phyloP scores from a whole-genome alignment of 2,888 invertebrate genomes.

The Bombylius major region DNA sequence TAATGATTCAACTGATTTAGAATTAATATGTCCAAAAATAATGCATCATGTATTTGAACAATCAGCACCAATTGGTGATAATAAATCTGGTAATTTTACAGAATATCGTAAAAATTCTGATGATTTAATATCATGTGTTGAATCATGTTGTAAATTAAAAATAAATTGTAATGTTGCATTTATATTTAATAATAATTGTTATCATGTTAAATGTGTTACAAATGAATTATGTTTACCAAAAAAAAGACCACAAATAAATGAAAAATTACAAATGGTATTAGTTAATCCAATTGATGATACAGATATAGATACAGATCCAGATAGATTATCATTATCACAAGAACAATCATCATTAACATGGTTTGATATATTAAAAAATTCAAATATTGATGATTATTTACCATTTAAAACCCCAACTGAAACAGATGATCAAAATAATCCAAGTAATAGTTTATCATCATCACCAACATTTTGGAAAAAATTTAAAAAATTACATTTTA shows the following conservation, averaged over 20 bases:
- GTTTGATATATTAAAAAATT: constrained; percentile 26
- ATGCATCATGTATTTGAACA: constrained; percentile 32
- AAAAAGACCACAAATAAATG: constrained; percentile 44
- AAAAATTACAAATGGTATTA: constrained; percentile 61
- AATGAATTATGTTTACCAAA: constrained; percentile 61
- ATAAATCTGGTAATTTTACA: constrained; percentile 48
- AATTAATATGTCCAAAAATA: constrained; percentile 28
- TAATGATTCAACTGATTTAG: not conserved
- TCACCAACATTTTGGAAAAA: constrained; percentile 30
- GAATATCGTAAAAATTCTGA: constrained; percentile 44
- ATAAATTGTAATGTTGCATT: constrained; percentile 64
- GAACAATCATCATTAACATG: constrained; percentile 17
- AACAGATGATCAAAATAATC: constrained; percentile 16
- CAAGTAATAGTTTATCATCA: not conserved
- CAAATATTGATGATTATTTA: constrained; percentile 19
- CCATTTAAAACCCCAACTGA: constrained; percentile 2
- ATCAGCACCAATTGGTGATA: constrained; percentile 39
- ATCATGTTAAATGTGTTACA: constrained; percentile 58
- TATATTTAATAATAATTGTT: constrained; percentile 62
- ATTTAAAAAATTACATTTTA: constrained; percentile 22
- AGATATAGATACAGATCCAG: no score
- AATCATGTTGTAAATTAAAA: constrained; percentile 36
- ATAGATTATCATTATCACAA: not conserved
- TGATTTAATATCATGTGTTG: constrained; percentile 59
- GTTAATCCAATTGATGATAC: constrained; percentile 57